Evolutionary conservation across 2,888 invertebrate species (phyloP).

Genomic region (Arenicola marina): DNA sequence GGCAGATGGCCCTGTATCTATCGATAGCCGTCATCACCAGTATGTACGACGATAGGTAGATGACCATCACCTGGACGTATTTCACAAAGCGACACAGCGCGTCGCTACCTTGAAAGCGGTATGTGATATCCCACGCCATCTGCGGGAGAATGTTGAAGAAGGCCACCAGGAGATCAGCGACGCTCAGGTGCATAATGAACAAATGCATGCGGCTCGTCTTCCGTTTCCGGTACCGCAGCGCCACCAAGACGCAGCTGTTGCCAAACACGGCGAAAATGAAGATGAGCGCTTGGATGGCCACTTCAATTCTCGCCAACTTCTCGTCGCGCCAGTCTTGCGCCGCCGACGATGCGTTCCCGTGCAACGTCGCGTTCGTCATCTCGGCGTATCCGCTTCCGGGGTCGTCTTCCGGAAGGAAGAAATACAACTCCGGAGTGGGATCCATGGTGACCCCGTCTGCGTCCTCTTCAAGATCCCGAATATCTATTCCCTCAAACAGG

Average conservation of each 20-base stretch:
- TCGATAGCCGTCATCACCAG: conserved; percentile 60
- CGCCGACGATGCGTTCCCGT: background rate
- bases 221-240: conserved; percentile 64
- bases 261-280: conserved; percentile 70
- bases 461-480: too few species aligned
- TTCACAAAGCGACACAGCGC: conserved; percentile 65
- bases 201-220: conserved; percentile 72
- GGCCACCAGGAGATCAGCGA: conserved; percentile 74
- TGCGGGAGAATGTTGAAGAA: conserved; percentile 71
- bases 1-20: conserved; percentile 62
- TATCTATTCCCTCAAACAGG: too few species aligned
- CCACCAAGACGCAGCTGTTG: conserved; percentile 66
- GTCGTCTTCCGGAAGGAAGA: background rate
- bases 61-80: conserved; percentile 63
- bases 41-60: conserved; percentile 56
- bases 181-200: conserved; percentile 73
- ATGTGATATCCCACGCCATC: conserved; percentile 49
- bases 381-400: background rate
- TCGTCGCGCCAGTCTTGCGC: conserved; percentile 64
- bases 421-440: background rate
- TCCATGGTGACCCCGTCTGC: background rate
- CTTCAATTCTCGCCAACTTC: conserved; percentile 68
- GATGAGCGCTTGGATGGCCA: conserved; percentile 67
- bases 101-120: conserved; percentile 62
- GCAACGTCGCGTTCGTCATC: background rate